Evolutionary conservation across 2,797 vertebrate species (phyloP), one percentile per base, ranked within the genome.

Genomic region (Tenualosa ilisha): DNA sequence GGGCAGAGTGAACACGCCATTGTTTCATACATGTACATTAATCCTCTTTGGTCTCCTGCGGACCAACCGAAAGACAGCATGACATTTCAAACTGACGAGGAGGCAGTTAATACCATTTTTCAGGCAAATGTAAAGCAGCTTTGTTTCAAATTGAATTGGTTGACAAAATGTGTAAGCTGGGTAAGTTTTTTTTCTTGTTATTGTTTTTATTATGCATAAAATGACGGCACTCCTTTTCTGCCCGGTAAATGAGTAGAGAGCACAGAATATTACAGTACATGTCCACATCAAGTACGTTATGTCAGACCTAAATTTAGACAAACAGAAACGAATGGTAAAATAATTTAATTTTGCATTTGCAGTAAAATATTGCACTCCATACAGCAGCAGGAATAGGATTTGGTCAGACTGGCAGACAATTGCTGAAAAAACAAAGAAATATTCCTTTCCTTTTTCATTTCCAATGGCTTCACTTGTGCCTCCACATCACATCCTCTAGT

Each of bases 1-100:
- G 81, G 61, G 88, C 86, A 49, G 85, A 50, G 81, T 13, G 68
- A 88, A 84, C 63, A 50, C 88, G 89, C 86, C 20, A 90, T 93
- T 94, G 93, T 94, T 93, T 92, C 88, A 89, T 88, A 89, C 91
- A 89, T 92, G 90, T 92, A 89, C 91, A 91, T 93, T 92, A 92
- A 95, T 94, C 93, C 92, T 87, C 84, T 87, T 88, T 91, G 84
- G 86, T 88, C 79, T 87, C 61, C 84, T 83, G 51, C 63, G 87
- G 86, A 84, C 59, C 82, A 85, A 85, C 63, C 84, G 88, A 49
- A 79, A 79, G 85, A 84, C 89, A 88, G 75, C 91, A 88, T 94
- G 91, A 92, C 92, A 91, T 93, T 92, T 93, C 87, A 91, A 87
- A 91, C 90, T 82, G 84, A 89, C 85, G 82, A 83, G 37, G 85